Conservation (phyloP, 92 coral and sea anemone genomes). For the Paragorgia papillata region DNA sequence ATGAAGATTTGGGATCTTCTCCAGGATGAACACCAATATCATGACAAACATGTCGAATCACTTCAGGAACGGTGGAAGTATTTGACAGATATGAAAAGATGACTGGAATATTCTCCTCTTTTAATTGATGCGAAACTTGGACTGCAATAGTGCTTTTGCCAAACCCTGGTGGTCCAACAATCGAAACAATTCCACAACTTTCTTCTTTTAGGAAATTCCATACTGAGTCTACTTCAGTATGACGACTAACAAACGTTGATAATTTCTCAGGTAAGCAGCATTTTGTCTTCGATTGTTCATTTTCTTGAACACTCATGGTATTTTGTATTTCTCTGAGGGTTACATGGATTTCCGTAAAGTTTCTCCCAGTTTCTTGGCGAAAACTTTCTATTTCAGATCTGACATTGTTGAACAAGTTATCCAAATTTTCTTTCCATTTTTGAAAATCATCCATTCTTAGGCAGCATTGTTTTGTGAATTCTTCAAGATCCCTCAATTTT, state of each 20-base stretch:
- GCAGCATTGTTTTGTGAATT: not conserved
- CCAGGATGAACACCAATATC: constrained; percentile 32
- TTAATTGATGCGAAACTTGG: constrained; percentile 15
- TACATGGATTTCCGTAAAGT: no score
- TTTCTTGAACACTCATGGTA: not conserved
- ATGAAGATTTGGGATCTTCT: constrained; percentile 3
- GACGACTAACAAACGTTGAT: constrained; percentile 5
- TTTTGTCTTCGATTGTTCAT: not conserved
- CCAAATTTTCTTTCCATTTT: not conserved
- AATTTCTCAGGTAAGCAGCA: constrained; percentile 22
- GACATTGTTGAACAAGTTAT: not conserved
- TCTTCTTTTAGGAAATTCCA: not conserved
- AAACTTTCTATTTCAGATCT: not conserved
- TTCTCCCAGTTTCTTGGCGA: no score
- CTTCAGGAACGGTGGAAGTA: constrained; percentile 4
- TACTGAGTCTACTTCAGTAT: not conserved
- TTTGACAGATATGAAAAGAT: constrained; percentile 1
- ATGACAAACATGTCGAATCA: not conserved
- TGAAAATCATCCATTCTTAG: not conserved
- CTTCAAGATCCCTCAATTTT: not conserved
- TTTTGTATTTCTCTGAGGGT: no score
- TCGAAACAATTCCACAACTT: constrained; percentile 20
- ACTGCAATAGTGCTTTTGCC: constrained; percentile 27
- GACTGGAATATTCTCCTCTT: not conserved
- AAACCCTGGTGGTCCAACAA: constrained; percentile 33